phyloP scores from a whole-genome alignment of 2,888 invertebrate genomes.

The Mamestra brassicae region DNA sequence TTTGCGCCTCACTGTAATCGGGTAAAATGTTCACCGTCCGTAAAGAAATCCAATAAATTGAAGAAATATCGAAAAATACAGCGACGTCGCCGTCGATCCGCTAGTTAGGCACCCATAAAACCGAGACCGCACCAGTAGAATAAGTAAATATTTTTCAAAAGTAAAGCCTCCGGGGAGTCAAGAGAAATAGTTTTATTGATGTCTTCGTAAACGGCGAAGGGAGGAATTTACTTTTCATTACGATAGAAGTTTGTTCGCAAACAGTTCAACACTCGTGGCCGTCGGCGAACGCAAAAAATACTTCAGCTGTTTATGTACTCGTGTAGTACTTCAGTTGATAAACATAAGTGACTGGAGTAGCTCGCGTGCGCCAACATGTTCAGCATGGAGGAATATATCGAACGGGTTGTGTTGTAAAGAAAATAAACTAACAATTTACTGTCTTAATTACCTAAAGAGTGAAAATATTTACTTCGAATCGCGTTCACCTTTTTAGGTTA shows the following conservation, averaged over 20 bases:
- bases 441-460: constrained; percentile 33
- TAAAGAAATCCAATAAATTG: constrained; percentile 64
- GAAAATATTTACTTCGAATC: neutral
- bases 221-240: constrained; percentile 88
- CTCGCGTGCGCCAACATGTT: constrained; percentile 49
- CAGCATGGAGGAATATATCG: constrained; percentile 9
- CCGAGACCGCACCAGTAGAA: constrained; percentile 67
- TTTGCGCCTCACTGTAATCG: constrained; percentile 47
- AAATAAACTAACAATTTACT: constrained; percentile 44
- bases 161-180: constrained; percentile 74
- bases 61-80: constrained; percentile 67
- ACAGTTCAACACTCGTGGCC: constrained; percentile 80
- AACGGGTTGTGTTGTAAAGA: constrained; percentile 1
- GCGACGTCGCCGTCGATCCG: constrained; percentile 51
- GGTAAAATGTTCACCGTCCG: constrained; percentile 57
- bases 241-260: constrained; percentile 85
- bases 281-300: constrained; percentile 64
- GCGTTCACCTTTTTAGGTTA: neutral
- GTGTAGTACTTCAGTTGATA: constrained; percentile 56
- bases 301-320: constrained; percentile 45
- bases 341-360: constrained; percentile 50
- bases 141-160: constrained; percentile 84
- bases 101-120: constrained; percentile 69
- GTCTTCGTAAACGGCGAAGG: constrained; percentile 77
- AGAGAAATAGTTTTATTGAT: constrained; percentile 86